These are phyloP conservation scores for Ambastaia sidthimunki DNA, from an alignment of 2,797 vertebrate species.

Conservation along the genomic window DNA sequence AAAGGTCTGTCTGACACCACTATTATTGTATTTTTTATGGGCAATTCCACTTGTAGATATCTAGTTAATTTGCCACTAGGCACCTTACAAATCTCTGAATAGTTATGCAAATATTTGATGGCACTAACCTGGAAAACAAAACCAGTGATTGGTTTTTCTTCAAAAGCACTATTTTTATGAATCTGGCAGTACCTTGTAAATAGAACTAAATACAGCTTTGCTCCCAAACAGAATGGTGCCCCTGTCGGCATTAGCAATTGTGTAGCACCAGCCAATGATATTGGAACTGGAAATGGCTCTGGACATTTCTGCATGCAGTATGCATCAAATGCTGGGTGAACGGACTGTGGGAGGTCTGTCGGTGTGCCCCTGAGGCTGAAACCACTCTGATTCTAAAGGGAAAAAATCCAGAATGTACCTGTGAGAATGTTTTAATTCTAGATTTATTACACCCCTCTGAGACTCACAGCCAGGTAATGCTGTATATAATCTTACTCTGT, in stretches of 20 bases:
- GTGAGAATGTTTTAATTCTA: background rate
- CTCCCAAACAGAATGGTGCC: background rate
- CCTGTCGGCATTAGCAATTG: background rate
- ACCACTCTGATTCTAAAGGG: background rate
- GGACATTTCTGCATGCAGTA: background rate
- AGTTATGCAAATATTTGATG: background rate
- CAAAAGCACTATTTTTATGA: background rate
- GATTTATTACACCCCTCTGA: background rate
- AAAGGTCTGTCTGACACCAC: background rate
- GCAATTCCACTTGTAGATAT: background rate
- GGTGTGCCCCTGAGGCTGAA: conserved; percentile 15
- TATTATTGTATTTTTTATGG: no score
- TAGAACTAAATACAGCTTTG: background rate
- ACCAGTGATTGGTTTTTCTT: background rate
- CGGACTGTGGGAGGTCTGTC: conserved; percentile 4
- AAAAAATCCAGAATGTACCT: background rate
- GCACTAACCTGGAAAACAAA: background rate
- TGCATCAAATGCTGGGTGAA: conserved; percentile 16
- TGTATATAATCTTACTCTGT: background rate
- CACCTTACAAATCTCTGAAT: background rate
- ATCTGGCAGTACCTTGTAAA: background rate
- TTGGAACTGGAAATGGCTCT: background rate
- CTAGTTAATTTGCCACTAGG: background rate
- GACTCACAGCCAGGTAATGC: background rate
- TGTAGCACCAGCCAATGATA: background rate